Percentiles rank a stretch among this genome's conserved stretches.
These are phyloP conservation scores for Odocoileus virginianus DNA, from an alignment of 2,113 vertebrate genomes.

Conservation along the genomic window DNA sequence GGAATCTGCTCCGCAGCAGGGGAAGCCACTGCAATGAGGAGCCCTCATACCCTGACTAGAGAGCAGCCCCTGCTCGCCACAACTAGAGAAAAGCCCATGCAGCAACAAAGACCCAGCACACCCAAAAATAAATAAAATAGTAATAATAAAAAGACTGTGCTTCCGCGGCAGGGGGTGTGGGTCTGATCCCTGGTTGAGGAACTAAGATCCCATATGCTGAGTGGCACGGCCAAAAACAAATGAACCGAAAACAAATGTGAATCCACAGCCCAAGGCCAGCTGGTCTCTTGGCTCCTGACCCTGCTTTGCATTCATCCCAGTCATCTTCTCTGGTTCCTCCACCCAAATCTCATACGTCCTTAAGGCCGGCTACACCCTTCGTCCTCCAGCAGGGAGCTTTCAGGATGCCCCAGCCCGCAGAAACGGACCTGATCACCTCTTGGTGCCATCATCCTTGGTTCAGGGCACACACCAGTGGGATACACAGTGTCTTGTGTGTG, in stretches of 20 bases:
- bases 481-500: background rate
- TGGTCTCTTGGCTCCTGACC: background rate
- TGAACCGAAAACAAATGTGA: background rate
- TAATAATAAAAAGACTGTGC: rapidly evolving
- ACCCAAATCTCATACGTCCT: background rate
- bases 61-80: background rate
- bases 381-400: background rate
- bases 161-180: background rate
- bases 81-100: background rate
- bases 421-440: background rate
- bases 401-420: background rate
- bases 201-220: background rate
- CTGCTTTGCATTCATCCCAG: background rate
- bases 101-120: background rate
- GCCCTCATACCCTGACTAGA: background rate
- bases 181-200: background rate
- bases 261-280: background rate
- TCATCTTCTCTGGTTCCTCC: background rate
- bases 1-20: background rate
- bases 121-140: background rate
- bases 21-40: background rate
- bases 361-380: background rate
- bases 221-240: background rate
- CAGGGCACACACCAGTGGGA: too few relatives aligned
- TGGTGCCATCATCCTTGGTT: too few relatives aligned